Evolutionary conservation across 2,113 vertebrate genomes (phyloP), one percentile per base, ranked within the genome.

Genomic region (Megaceryle maxima): DNA sequence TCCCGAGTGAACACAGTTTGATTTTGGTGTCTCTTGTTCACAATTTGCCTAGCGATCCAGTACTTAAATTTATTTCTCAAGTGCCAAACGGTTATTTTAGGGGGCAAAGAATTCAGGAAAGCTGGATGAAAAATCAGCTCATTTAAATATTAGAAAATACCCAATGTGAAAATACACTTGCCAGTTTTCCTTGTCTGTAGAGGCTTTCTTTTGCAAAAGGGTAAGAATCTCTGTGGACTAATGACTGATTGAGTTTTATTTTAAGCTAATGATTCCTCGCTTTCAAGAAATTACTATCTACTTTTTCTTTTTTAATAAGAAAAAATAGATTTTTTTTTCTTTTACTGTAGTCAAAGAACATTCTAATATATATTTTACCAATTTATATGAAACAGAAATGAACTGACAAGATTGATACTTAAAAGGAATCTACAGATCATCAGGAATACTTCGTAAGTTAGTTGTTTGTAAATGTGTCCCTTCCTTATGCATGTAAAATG

Each of bases 391-490:
- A 92, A 37, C 18, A 28, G 46, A 88, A 86, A 66, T 83, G 13
- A 93, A 83, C 25, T 90, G 64, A 44, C 56, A 87, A 82, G 80
- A 57, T 10, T 74, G 53, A 87, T 68, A 60, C 72, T 95, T 95
- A 86, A 94, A 96, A 93, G 64, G 51, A 91, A 46, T 41, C 50
- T 89, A 33, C 19, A 59, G 48, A 79, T 91, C 43, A 73, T 87
- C 56, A 87, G 67, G 77, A 92, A 66, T 87, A 85, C 62, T 87
- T 95, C 7, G 16, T 56, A n/a, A 84, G 44, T 89, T 79, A 81
- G 63, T 88, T 92, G 87, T 88, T 94, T 90, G 64, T 95, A 88
- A 87, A 93, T 91, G 31, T 88, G 39, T 81, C 53, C 33, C 75
- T 94, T 93, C 88, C 72, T 93, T 84, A 75, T 33, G 62, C 66